These are phyloP conservation scores for Drosophila lacicola DNA, from an alignment of 2,888 invertebrate genomes.

Conservation along the genomic window DNA sequence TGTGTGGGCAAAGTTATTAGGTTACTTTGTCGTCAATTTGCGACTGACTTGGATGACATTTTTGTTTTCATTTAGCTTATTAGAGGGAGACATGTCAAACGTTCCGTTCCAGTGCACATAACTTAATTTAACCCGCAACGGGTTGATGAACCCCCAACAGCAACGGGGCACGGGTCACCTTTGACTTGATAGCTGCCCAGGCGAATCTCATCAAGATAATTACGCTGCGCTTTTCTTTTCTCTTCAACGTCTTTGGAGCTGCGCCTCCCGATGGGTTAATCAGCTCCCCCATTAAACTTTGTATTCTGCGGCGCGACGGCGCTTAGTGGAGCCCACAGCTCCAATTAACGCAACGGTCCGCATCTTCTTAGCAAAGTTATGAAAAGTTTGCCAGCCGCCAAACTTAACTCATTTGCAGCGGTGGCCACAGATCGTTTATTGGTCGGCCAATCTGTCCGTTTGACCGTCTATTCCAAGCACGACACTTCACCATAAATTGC, in stretches of 20 bases:
- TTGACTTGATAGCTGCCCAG: constrained; percentile 27
- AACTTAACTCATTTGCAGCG: constrained; percentile 75
- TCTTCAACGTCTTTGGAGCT: constrained; percentile 3
- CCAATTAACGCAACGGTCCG: constrained; percentile 66
- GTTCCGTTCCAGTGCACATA: constrained; percentile 47
- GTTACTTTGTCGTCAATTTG: constrained; percentile 67
- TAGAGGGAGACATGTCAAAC: constrained; percentile 62
- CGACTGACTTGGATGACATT: constrained; percentile 59
- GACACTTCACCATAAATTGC: constrained; percentile 15
- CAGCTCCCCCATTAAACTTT: constrained; percentile 61
- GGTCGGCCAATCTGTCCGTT: constrained; percentile 39
- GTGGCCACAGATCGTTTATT: constrained; percentile 62
- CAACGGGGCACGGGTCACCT: constrained; percentile 36
- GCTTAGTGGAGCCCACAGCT: constrained; percentile 58
- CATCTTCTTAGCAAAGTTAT: constrained; percentile 60
- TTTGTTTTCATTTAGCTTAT: constrained; percentile 68
- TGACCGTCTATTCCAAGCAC: constrained; percentile 6
- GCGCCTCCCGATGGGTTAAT: constrained; percentile 67
- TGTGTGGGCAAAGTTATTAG: constrained; percentile 74
- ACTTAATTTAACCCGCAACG: constrained; percentile 61
- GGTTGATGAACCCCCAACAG: constrained; percentile 50
- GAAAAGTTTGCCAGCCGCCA: constrained; percentile 67
- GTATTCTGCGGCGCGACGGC: constrained; percentile 44
- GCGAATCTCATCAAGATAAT: constrained; percentile 73
- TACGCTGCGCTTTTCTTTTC: constrained; percentile 44